Evolutionary conservation across 2,888 invertebrate species (phyloP), one percentile per base, ranked within the genome.

Genomic region (Willowsia nigromaculata): DNA sequence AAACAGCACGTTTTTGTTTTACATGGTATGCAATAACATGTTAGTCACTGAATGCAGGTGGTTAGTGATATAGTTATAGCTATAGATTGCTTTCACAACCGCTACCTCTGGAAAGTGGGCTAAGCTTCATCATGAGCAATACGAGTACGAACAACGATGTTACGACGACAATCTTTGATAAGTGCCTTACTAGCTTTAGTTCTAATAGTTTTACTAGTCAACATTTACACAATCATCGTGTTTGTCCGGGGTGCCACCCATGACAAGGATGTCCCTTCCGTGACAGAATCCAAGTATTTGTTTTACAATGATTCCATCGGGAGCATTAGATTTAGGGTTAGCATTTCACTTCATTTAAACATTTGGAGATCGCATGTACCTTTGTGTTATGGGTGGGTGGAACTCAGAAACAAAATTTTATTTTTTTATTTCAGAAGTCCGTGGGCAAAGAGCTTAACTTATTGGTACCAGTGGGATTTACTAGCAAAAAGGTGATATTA

Each of bases 251-350:
- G 82, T 4, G 30, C 50, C 11, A 40, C 43, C 18, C 74, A 82
- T 13, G 82, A 82, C 22, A 82, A 47, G 22, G 40, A 53, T 9
- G 27, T 88, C 15, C 56, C 56, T 11, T 88, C 82, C 15, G 81
- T 74, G 0, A 82, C 87, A 0, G 82, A 88, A 25, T 88, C 87
- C 33, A 88, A 74, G 53, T 88, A 88, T 47, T 71, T 88, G 30
- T 43, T 88, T 18, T 88, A 82, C 82, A 88, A 88, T 82, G 82
- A 88, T 40, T 88, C 87, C n/a, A 68, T 88, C 53, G 47, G 84
- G 15, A 90, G 90, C 50, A 78, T 91, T 18, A 59, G 91, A 62
- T 88, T 90, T 71, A 43, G 65, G 76, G 91, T 91, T 47, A 76
- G 88, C 78, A n/a, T 27, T 33, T n/a, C 53, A 18, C 27, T 11